These are phyloP conservation scores for Vulpes lagopus DNA, from an alignment of 2,113 vertebrate species.

Conservation along the genomic window DNA sequence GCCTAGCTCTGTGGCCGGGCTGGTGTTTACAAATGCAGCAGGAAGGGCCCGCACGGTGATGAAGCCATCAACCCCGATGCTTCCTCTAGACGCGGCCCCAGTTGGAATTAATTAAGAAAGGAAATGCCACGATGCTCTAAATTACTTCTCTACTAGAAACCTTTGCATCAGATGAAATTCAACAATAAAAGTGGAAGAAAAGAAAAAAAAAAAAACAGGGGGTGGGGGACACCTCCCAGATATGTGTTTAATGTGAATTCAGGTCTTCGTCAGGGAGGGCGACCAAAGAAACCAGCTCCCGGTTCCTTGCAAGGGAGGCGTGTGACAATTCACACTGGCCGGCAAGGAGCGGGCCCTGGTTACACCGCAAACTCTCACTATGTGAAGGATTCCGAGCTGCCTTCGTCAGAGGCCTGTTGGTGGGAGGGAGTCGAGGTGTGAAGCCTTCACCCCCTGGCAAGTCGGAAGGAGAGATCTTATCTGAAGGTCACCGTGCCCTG, in stretches of 20 bases:
- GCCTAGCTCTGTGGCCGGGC: constrained; percentile 78
- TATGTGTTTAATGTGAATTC: neutral
- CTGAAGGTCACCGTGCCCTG: neutral
- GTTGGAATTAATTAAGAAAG: constrained; percentile 91
- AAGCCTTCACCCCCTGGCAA: fast-evolving
- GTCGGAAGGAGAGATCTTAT: neutral
- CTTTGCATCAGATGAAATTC: constrained; percentile 86
- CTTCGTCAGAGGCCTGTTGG: neutral
- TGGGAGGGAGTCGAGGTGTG: neutral
- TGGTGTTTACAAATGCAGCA: constrained; percentile 87
- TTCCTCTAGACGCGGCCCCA: constrained; percentile 84
- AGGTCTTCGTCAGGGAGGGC: neutral
- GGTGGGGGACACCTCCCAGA: neutral
- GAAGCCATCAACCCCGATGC: constrained; percentile 84
- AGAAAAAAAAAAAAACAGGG: neutral
- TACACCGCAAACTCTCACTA: fast-evolving
- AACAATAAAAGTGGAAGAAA: constrained; percentile 73
- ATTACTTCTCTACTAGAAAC: constrained; percentile 86
- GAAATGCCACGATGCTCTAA: constrained; percentile 88
- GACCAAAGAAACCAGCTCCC: neutral
- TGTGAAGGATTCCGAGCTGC: fast-evolving
- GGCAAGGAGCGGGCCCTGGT: neutral
- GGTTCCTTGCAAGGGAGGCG: neutral
- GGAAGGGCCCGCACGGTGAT: constrained; percentile 84
- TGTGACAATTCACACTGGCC: fast-evolving